Conservation (phyloP, 2,888 invertebrate species). For the Drosophila macrospina region DNA sequence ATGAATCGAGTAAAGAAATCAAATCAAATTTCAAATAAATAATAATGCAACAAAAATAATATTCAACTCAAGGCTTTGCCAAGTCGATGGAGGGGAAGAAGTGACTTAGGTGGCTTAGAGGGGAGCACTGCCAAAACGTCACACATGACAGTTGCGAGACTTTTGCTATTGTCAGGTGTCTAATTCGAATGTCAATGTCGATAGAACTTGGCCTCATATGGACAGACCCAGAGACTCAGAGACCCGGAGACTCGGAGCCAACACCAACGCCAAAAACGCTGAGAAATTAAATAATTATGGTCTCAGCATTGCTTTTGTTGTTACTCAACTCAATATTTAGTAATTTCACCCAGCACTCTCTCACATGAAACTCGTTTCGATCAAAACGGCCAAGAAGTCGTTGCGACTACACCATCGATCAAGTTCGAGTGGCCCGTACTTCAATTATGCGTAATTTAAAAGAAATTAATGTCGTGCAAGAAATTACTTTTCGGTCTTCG, state of each 20-base stretch:
- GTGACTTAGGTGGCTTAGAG: too few relatives aligned
- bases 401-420: slow-evolving; percentile 66
- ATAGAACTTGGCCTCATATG: slow-evolving; percentile 57
- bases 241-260: slow-evolving; percentile 9
- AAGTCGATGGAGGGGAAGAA: background rate
- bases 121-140: slow-evolving; percentile 15
- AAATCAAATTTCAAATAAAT: slow-evolving; percentile 77
- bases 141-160: slow-evolving; percentile 48
- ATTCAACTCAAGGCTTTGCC: slow-evolving; percentile 58
- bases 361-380: slow-evolving; percentile 58
- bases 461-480: slow-evolving; percentile 82
- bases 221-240: slow-evolving; percentile 2
- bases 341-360: slow-evolving; percentile 42
- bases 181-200: slow-evolving; percentile 80
- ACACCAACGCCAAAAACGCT: slow-evolving; percentile 45
- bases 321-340: slow-evolving; percentile 10
- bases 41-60: slow-evolving; percentile 55
- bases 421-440: slow-evolving; percentile 70
- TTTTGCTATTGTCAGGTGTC: slow-evolving; percentile 73
- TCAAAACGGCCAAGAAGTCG: slow-evolving; percentile 15
- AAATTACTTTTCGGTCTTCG: slow-evolving; percentile 73
- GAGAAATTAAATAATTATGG: slow-evolving; percentile 75
- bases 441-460: slow-evolving; percentile 82
- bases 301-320: slow-evolving; percentile 19
- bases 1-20: slow-evolving; percentile 31